Evolutionary conservation across 2,888 invertebrate species (phyloP).

Genomic region (Ceraclea dissimilis): DNA sequence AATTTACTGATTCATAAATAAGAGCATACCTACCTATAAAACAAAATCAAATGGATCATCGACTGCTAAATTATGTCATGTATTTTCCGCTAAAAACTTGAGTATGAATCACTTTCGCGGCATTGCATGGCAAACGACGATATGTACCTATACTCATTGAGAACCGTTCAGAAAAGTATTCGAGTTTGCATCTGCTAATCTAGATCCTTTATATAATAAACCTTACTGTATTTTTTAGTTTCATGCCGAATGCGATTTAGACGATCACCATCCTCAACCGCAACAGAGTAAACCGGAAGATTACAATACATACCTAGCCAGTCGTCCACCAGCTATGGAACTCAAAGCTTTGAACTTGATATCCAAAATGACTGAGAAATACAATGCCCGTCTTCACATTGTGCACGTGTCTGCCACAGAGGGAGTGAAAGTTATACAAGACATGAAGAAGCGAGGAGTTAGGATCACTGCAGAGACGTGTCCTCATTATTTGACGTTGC

Average conservation of each 20-base stretch:
- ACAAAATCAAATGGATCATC: too few relatives aligned
- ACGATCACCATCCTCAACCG: slow-evolving; percentile 22
- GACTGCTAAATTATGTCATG: too few relatives aligned
- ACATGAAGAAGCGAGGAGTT: slow-evolving; percentile 46
- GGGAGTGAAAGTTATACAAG: slow-evolving; percentile 49
- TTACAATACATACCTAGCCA: slow-evolving; percentile 56
- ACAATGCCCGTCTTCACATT: slow-evolving; percentile 56
- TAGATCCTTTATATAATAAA: too few relatives aligned
- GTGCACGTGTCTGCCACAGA: slow-evolving; percentile 60
- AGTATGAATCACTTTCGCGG: too few relatives aligned
- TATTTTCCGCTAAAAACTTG: too few relatives aligned
- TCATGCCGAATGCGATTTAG: slow-evolving; percentile 59
- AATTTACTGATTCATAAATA: too few relatives aligned
- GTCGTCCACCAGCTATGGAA: slow-evolving; percentile 62
- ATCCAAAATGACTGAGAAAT: slow-evolving; percentile 47
- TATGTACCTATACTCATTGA: too few relatives aligned
- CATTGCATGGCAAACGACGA: too few relatives aligned
- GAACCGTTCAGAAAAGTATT: too few relatives aligned
- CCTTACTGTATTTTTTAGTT: slow-evolving; percentile 44
- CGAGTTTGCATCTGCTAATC: too few relatives aligned
- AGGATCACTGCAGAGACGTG: slow-evolving; percentile 65
- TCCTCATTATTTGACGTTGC: slow-evolving; percentile 60
- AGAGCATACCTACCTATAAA: too few relatives aligned
- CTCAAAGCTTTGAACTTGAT: slow-evolving; percentile 54
- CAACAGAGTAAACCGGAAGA: slow-evolving; percentile 42